Evolutionary conservation across 2,888 invertebrate genomes (phyloP).

Genomic region (Elgonia sp.): DNA sequence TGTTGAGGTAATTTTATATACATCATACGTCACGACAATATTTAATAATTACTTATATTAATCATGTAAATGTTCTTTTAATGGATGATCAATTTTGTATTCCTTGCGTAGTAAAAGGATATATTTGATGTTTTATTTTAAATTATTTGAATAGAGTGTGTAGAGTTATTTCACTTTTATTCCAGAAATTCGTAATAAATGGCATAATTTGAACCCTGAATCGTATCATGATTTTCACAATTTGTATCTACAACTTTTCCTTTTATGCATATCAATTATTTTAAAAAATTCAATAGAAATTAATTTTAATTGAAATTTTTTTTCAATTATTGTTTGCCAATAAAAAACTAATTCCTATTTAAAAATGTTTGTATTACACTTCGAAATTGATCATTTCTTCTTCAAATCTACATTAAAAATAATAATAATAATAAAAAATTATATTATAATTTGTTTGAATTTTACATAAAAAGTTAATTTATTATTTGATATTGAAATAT

Average conservation of each 20-base stretch:
- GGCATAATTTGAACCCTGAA: slow-evolving; percentile 65
- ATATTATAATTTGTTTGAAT: too few relatives aligned
- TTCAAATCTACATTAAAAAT: too few relatives aligned
- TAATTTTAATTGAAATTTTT: too few relatives aligned
- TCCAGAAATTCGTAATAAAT: slow-evolving; percentile 58
- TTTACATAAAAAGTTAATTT: too few relatives aligned
- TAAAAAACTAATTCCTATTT: too few relatives aligned
- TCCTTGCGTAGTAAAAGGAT: slow-evolving; percentile 10
- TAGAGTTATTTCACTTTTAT: slow-evolving; percentile 23
- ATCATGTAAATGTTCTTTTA: slow-evolving; percentile 43
- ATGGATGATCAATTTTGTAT: slow-evolving; percentile 49
- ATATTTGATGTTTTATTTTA: slow-evolving; percentile 25
- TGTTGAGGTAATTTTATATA: slow-evolving; percentile 59
- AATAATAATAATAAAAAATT: too few relatives aligned
- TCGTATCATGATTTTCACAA: slow-evolving; percentile 23
- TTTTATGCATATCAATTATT: not conserved
- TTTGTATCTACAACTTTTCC: not conserved
- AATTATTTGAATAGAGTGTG: slow-evolving; percentile 26
- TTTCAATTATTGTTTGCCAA: too few relatives aligned
- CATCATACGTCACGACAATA: slow-evolving; percentile 59
- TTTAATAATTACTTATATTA: slow-evolving; percentile 37
- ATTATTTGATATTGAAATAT: too few relatives aligned
- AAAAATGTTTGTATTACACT: too few relatives aligned
- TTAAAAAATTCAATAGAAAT: too few relatives aligned
- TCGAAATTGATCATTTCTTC: too few relatives aligned